Evolutionary conservation across 2,113 vertebrate species (phyloP), one percentile per base, ranked within the genome.

Genomic region (Lepisosteus osseus): DNA sequence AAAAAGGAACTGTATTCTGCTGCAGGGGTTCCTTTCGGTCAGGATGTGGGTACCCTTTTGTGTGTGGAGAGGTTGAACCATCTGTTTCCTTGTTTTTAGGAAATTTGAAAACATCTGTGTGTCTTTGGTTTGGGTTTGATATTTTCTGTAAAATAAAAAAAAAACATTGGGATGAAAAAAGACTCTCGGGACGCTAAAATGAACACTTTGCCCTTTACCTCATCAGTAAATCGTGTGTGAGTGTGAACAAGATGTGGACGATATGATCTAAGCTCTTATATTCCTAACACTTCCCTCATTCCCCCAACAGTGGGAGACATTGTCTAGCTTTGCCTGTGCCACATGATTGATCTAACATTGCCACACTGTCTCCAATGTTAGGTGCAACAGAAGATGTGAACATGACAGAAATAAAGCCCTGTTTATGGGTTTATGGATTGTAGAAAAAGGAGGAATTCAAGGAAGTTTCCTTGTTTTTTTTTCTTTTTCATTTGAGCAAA

Each of bases 31-130:
- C 54, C 65, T 69, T 42, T 74, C 69, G 68, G 64, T 76, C 67
- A 67, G 69, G 72, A 83, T 79, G 79, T 81, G 76, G 81, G 77
- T 79, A 78, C 68, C 62, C 64, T 67, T 29, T 64, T 72, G 71
- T 80, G 72, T 73, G 54, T 72, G 59, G 3, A 65, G 67, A n/a
- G 64, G 15, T 70, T 72, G 11, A 59, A 51, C 45, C 17, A 13
- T 70, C 15, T 61, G 41, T 51, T 61, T 65, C 42, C 56, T 54
- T 67, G 71, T 72, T 29, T 72, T 7, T 41, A 44, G 51, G 44
- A 29, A 4, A 63, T 61, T 69, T 44, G 15, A 29, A 41, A 54
- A 41, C 62, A 57, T 68, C 61, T 62, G 66, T 78, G 12, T 61
- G 59, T 68, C 41, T 74, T 43, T 78, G 40, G 8, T 13, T 74